A percentile compares a stretch with the other conserved stretches of the same genome.
These are phyloP conservation scores for Larimichthys polyactis DNA, from an alignment of 2,113 vertebrate genomes.

Conservation along the genomic window DNA sequence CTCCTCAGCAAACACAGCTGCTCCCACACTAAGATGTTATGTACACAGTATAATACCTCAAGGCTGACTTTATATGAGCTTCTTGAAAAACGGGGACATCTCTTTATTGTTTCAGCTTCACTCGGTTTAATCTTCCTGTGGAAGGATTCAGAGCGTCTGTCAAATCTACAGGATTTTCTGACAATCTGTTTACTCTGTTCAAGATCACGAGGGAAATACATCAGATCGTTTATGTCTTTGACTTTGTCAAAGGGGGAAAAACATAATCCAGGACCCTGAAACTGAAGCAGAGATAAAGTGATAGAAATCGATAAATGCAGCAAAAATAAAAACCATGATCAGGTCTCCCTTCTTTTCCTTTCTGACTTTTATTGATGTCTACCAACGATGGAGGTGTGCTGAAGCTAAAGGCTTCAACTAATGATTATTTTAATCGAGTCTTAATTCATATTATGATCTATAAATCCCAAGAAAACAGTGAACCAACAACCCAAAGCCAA, in stretches of 20 bases:
- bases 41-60: slow-evolving; percentile 1
- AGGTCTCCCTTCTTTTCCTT: too few species aligned
- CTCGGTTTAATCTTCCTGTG: background rate
- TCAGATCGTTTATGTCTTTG: background rate
- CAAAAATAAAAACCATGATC: too few species aligned
- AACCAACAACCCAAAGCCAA: too few species aligned
- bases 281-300: too few species aligned
- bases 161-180: background rate
- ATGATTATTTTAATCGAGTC: too few species aligned
- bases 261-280: background rate
- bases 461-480: too few species aligned
- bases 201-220: background rate
- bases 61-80: slow-evolving; percentile 4
- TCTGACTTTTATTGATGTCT: too few species aligned
- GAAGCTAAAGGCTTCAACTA: too few species aligned
- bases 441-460: too few species aligned
- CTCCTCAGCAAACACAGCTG: slow-evolving; percentile 37
- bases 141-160: background rate
- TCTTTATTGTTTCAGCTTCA: background rate
- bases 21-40: background rate
- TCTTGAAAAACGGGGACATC: background rate
- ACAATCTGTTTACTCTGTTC: too few species aligned
- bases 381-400: too few species aligned
- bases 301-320: too few species aligned
- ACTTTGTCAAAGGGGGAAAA: background rate